Evolutionary conservation across 2,113 vertebrate genomes (phyloP).

Genomic region (Oostethus manadensis): DNA sequence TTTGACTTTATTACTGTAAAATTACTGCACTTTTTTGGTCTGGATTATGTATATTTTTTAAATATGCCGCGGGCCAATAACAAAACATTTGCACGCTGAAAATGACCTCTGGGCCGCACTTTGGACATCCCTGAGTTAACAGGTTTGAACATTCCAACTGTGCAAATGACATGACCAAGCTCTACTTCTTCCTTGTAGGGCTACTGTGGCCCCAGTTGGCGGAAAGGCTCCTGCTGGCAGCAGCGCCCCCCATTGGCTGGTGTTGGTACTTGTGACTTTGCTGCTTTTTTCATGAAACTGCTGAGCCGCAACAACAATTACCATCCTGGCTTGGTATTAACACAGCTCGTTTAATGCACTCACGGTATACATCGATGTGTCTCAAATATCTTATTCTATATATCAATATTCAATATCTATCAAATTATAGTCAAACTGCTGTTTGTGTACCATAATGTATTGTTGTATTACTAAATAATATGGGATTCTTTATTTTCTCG

Average conservation of each 20-base stretch:
- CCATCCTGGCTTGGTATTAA: not conserved
- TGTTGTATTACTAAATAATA: not conserved
- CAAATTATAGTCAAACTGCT: not conserved
- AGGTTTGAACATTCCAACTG: not conserved
- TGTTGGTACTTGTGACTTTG: slow-evolving; percentile 13
- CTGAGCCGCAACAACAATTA: not conserved
- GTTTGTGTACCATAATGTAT: not conserved
- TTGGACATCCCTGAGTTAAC: no score
- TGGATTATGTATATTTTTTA: no score
- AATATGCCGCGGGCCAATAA: no score
- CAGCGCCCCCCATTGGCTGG: slow-evolving; percentile 22
- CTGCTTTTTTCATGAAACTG: slow-evolving; percentile 10
- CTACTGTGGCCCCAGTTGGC: slow-evolving; percentile 23
- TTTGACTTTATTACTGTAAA: no score
- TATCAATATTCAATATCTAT: no score
- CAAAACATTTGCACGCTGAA: no score
- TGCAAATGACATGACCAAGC: not conserved
- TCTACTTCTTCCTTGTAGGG: slow-evolving; percentile 4
- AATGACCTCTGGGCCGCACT: no score
- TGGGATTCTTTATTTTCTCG: not conserved
- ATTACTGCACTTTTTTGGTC: no score
- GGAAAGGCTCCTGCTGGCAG: slow-evolving; percentile 24
- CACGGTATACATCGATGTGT: not conserved
- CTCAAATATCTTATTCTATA: no score
- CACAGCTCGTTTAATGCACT: not conserved